Percentiles rank a stretch among this genome's conserved stretches.
Evolutionary conservation across 2,797 vertebrate genomes (phyloP).

Genomic region (Poecile montanus): DNA sequence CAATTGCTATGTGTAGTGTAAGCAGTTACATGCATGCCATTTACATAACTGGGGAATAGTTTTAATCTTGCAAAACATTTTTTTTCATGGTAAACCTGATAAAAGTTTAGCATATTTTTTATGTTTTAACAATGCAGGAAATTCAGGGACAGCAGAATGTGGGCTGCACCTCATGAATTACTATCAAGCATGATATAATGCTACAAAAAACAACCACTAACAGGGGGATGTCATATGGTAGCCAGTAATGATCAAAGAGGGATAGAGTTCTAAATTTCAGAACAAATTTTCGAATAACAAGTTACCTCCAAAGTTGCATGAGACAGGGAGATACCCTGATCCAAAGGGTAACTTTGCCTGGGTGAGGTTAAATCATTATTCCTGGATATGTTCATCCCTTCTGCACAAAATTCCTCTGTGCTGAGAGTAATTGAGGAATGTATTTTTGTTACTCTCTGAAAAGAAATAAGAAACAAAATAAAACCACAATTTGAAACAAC

Average conservation of each 20-base stretch:
- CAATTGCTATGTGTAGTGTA: not conserved
- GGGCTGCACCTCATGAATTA: not conserved
- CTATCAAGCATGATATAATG: not conserved
- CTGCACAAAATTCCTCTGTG: not conserved
- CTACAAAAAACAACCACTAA: no score
- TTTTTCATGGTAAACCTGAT: not conserved
- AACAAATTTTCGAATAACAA: not conserved
- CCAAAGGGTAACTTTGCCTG: not conserved
- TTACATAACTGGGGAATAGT: not conserved
- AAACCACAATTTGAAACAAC: not conserved
- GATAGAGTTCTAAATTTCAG: not conserved
- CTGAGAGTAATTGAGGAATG: not conserved
- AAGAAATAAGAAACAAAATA: not conserved
- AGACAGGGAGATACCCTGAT: not conserved
- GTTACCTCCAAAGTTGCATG: not conserved
- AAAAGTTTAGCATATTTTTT: not conserved
- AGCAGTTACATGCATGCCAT: not conserved
- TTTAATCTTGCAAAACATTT: not conserved
- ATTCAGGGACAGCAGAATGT: not conserved
- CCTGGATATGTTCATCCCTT: not conserved
- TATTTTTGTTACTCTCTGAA: not conserved
- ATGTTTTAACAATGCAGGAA: not conserved
- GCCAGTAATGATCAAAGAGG: not conserved
- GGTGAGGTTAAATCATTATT: not conserved
- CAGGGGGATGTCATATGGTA: accelerated